phyloP scores from a whole-genome alignment of 2,888 invertebrate genomes.

The Zelleria hepariella region DNA sequence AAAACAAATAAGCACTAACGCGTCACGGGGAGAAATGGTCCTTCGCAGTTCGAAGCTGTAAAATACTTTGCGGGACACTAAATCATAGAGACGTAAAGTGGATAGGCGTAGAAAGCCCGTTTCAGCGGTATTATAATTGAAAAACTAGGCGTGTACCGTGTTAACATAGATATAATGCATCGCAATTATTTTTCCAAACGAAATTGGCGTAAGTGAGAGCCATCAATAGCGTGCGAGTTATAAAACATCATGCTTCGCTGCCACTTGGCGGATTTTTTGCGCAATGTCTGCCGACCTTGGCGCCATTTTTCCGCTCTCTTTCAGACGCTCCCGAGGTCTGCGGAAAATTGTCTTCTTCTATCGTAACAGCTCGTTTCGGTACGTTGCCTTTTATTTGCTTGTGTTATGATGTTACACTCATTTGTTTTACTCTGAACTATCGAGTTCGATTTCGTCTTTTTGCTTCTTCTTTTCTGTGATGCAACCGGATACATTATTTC shows the following conservation, averaged over 20 bases:
- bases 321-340: slow-evolving; percentile 52
- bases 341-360: neutral
- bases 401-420: neutral
- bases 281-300: slow-evolving; percentile 58
- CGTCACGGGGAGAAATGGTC: neutral
- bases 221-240: slow-evolving; percentile 2
- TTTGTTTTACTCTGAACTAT: neutral
- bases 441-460: neutral
- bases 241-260: slow-evolving; percentile 28
- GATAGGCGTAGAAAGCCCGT: neutral
- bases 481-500: neutral
- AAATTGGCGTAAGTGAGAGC: slow-evolving; percentile 1
- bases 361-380: neutral
- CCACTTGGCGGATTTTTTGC: slow-evolving; percentile 49
- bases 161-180: neutral
- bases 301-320: slow-evolving; percentile 70
- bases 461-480: too few species aligned
- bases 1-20: neutral
- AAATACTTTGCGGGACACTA: neutral
- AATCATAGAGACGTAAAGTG: neutral
- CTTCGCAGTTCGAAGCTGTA: neutral
- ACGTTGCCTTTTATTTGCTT: neutral
- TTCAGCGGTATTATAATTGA: neutral
- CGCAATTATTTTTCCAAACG: neutral
- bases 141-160: neutral